Conservation (phyloP, 1,140 invertebrate genomes). For the Ectropis grisescens region DNA sequence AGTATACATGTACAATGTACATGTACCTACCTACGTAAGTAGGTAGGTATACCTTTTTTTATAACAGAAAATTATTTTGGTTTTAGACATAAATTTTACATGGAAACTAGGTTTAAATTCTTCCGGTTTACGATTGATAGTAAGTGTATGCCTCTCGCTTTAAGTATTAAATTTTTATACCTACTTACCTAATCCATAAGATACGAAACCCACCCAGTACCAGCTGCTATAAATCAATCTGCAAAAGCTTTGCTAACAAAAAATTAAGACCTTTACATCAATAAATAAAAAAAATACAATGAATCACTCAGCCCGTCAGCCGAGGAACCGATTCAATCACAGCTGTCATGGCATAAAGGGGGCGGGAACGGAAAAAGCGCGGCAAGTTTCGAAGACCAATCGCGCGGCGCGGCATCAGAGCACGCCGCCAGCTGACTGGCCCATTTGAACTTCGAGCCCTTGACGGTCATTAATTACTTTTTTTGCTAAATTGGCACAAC, state of each 20-base stretch:
- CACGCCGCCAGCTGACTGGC: constrained; percentile 37
- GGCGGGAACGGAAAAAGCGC: constrained; percentile 60
- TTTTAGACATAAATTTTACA: no score
- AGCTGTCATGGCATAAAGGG: constrained; percentile 41
- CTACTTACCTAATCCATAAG: no score
- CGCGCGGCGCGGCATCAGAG: constrained; percentile 24
- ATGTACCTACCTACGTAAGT: no score
- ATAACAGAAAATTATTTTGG: no score
- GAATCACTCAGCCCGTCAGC: constrained; percentile 56
- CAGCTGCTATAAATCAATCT: constrained; percentile 27
- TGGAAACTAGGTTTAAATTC: no score
- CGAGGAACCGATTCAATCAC: constrained; percentile 50
- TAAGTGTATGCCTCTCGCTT: no score
- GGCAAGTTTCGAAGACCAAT: constrained; percentile 62
- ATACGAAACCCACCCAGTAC: no score
- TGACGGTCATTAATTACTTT: constrained; percentile 32
- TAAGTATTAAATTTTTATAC: no score
- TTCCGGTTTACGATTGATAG: no score
- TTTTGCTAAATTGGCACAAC: constrained; percentile 17
- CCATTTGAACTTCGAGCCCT: constrained; percentile 58
- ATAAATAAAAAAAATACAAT: no score
- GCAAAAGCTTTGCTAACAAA: constrained; percentile 31
- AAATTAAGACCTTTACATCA: constrained; percentile 25
- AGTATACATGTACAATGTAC: no score
- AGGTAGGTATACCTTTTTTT: no score